phyloP scores from a whole-genome alignment of 2,888 invertebrate species.

The Priocnemis perturbator region DNA sequence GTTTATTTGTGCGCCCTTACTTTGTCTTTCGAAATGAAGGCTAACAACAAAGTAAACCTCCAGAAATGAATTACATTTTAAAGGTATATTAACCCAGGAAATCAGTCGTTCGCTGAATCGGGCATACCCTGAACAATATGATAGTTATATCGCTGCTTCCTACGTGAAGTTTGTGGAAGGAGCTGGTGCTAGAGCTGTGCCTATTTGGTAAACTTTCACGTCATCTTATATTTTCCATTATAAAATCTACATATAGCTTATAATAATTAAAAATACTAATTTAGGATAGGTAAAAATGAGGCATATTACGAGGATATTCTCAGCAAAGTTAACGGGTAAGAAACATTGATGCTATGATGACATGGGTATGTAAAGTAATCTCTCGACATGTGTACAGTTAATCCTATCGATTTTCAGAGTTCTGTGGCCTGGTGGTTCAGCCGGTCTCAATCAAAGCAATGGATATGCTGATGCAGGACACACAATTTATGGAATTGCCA shows the following conservation, averaged over 20 bases:
- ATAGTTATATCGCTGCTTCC: conserved; percentile 89
- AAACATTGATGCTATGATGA: background rate
- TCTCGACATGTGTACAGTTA: too few relatives aligned
- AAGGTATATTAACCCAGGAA: conserved; percentile 85
- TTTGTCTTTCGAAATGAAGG: background rate
- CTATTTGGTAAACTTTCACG: conserved; percentile 82
- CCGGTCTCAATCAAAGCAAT: conserved; percentile 82
- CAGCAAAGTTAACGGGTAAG: conserved; percentile 84
- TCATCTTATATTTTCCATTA: background rate
- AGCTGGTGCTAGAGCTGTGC: conserved; percentile 91
- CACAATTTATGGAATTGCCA: conserved; percentile 82
- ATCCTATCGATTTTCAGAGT: conserved; percentile 77
- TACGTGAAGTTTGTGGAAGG: conserved; percentile 94
- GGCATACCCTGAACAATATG: conserved; percentile 78
- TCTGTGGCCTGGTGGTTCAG: conserved; percentile 88
- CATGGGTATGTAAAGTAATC: too few relatives aligned
- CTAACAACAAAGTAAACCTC: background rate
- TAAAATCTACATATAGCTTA: too few relatives aligned
- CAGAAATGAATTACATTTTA: background rate
- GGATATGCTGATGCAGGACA: conserved; percentile 88
- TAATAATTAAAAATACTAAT: conserved; percentile 13
- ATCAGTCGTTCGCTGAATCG: conserved; percentile 77
- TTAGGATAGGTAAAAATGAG: conserved; percentile 80
- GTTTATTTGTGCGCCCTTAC: background rate
- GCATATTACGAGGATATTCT: conserved; percentile 81